Conservation (phyloP, 1,140 invertebrate genomes). For the Venustaconcha ellipsiformis region DNA sequence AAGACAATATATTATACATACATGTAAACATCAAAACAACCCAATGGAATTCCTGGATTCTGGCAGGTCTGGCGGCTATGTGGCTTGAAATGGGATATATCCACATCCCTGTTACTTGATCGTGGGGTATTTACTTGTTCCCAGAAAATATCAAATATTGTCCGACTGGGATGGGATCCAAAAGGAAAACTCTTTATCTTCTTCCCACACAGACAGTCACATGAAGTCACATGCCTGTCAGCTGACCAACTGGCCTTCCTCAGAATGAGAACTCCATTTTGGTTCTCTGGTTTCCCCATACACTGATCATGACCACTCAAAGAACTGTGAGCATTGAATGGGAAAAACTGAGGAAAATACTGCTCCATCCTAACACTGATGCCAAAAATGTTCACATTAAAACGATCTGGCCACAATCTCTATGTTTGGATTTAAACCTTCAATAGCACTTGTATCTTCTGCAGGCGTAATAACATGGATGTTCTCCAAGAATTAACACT, state of each 20-base stretch:
- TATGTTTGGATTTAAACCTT: too few species aligned
- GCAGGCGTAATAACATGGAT: too few species aligned
- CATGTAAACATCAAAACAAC: slow-evolving; percentile 30
- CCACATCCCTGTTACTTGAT: slow-evolving; percentile 1
- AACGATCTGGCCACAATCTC: too few species aligned
- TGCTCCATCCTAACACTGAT: too few species aligned
- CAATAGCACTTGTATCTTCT: too few species aligned
- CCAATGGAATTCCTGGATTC: slow-evolving; percentile 17
- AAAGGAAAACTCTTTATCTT: background rate
- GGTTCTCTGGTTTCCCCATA: background rate
- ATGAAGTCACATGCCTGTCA: slow-evolving; percentile 3
- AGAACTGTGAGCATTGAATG: too few species aligned
- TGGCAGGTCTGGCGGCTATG: background rate
- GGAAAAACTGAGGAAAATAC: too few species aligned
- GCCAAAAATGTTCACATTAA: too few species aligned
- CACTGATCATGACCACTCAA: too few species aligned
- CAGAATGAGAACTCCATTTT: slow-evolving; percentile 18
- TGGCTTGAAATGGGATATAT: background rate
- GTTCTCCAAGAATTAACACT: too few species aligned
- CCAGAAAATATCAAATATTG: slow-evolving; percentile 34
- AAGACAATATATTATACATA: slow-evolving; percentile 5
- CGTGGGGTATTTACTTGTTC: slow-evolving; percentile 20
- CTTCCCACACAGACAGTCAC: background rate
- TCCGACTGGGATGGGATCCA: slow-evolving; percentile 7
- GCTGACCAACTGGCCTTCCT: slow-evolving; percentile 23